Evolutionary conservation across 2,888 invertebrate genomes (phyloP).

Genomic region (Conus canariensis): DNA sequence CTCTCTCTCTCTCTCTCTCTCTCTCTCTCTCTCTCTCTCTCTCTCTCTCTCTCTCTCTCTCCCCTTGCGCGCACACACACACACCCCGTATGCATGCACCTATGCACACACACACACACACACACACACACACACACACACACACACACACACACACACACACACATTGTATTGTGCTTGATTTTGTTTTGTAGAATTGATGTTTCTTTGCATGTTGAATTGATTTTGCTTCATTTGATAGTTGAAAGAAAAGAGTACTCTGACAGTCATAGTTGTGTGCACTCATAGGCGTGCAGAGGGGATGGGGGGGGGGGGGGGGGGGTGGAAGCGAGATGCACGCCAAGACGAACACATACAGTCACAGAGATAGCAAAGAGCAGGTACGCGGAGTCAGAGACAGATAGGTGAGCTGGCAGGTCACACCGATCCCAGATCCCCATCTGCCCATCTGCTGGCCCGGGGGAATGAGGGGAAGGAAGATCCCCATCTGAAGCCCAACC

Average conservation of each 20-base stretch:
- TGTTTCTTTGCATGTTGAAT: too few relatives aligned
- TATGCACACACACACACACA: background rate
- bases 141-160: constrained; percentile 17
- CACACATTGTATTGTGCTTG: background rate
- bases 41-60: background rate
- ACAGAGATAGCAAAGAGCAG: too few relatives aligned
- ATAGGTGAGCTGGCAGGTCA: background rate
- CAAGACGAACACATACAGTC: too few relatives aligned
- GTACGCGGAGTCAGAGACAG: background rate
- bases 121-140: constrained; percentile 13
- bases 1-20: too few relatives aligned
- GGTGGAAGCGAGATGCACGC: too few relatives aligned
- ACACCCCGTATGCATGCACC: background rate
- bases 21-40: too few relatives aligned
- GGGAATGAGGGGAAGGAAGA: background rate
- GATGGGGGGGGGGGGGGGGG: too few relatives aligned
- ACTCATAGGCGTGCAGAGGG: too few relatives aligned
- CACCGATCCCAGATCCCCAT: background rate
- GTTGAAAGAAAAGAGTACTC: too few relatives aligned
- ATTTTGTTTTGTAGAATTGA: too few relatives aligned
- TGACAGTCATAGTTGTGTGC: too few relatives aligned
- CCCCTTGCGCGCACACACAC: background rate
- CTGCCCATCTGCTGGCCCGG: background rate
- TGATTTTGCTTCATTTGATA: too few relatives aligned
- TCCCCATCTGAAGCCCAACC: background rate